Conservation (phyloP, 2,113 vertebrate species). For the Hydropotes inermis region DNA sequence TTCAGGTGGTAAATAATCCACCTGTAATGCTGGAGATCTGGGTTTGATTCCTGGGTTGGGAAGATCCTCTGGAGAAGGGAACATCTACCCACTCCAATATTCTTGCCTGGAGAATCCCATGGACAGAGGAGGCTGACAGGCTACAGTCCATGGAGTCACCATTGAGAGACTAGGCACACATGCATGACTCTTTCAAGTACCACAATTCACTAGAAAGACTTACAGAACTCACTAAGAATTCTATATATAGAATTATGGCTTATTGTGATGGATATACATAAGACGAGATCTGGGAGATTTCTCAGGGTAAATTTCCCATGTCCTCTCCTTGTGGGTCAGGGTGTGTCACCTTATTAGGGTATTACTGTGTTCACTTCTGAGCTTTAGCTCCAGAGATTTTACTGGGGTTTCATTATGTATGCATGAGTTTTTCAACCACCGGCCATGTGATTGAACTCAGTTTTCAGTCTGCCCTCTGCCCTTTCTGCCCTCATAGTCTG, state of each 20-base stretch:
- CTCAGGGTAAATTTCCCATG: background rate
- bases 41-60: too few species aligned
- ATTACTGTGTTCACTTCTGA: background rate
- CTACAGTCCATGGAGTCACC: background rate
- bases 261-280: background rate
- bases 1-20: too few species aligned
- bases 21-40: too few species aligned
- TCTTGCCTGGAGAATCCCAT: background rate
- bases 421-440: background rate
- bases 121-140: background rate
- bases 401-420: background rate
- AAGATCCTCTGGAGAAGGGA: background rate
- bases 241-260: background rate
- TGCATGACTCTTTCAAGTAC: background rate
- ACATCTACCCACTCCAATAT: background rate
- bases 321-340: rapidly evolving
- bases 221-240: background rate
- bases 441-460: background rate
- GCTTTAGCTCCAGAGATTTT: background rate
- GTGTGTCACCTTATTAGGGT: background rate
- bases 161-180: background rate
- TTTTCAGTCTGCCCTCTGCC: background rate
- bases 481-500: background rate
- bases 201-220: background rate
- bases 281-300: background rate